phyloP scores from a whole-genome alignment of 1,140 invertebrate genomes.

The Papilio aristodemus region DNA sequence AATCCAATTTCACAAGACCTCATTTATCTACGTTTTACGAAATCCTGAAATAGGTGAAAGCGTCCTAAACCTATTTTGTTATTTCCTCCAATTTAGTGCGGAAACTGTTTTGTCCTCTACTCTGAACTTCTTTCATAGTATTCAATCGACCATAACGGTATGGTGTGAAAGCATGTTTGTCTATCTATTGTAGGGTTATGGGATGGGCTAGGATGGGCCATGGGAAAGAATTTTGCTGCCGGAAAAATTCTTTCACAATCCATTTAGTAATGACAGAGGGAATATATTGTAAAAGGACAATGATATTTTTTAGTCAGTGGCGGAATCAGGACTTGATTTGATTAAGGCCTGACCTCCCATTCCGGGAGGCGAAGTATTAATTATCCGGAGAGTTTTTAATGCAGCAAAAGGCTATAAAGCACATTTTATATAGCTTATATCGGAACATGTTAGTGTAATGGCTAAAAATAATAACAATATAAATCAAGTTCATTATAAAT shows the following conservation, averaged over 20 bases:
- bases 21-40: constrained; percentile 28
- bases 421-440: too few relatives aligned
- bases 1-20: constrained; percentile 10
- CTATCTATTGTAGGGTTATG: constrained; percentile 53
- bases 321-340: too few relatives aligned
- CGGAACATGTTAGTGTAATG: too few relatives aligned
- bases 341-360: too few relatives aligned
- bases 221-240: constrained; percentile 58
- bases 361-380: too few relatives aligned
- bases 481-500: too few relatives aligned
- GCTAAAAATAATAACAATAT: too few relatives aligned
- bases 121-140: constrained; percentile 58
- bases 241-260: constrained; percentile 29
- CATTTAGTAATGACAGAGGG: neutral
- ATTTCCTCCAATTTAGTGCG: constrained; percentile 55
- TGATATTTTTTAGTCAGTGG: neutral
- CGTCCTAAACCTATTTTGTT: constrained; percentile 31
- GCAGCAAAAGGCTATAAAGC: too few relatives aligned
- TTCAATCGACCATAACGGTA: constrained; percentile 57
- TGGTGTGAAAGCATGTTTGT: constrained; percentile 67
- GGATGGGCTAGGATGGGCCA: constrained; percentile 66
- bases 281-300: neutral
- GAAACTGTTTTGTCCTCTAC: constrained; percentile 52
- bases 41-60: constrained; percentile 43
- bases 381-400: too few relatives aligned